Base-by-base conservation (phyloP, 2,113 vertebrate species). In the Pluvialis apricaria region DNA sequence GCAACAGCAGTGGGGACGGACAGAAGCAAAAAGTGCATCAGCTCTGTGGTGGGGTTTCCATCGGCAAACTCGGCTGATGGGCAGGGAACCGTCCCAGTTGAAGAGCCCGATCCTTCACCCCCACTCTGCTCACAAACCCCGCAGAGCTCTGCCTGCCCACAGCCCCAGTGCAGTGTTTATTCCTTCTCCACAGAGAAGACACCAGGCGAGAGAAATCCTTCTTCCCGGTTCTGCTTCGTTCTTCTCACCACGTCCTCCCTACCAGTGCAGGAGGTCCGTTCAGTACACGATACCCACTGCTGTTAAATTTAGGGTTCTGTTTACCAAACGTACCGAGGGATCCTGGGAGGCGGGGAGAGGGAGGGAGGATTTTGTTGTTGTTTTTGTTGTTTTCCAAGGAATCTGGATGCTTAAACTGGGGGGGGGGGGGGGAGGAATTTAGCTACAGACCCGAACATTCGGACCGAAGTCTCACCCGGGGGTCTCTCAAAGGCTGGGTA, bases 291-390 rank as follows among this genome's bases (percentile, higher is more conserved):
- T 9, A 42, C 16, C 14, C 5, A 5, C 40, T 36, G 20, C 38
- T 55, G 21, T 58, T 65, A 49, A 34, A 72, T 64, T 47, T 40
- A n/a, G 10, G 31, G 49, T 52, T 70, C 0, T 38, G 19, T 57
- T 83, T 81, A 69, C 29, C 44, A 38, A 9, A 19, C 14, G 32
- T 51, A 45, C 15, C 2, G 14, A 16, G 16, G 24, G 45, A 14
- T 34, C n/a, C n/a, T n/a, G 49, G 40, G 28, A 65, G 81, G 29
- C 0, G 0, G 9, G 12, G 17, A 25, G 24, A 25, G 20, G 29
- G 62, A 54, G 26, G 38, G 52, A 61, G 24, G 34, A n/a, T n/a
- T n/a, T 16, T 20, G 29, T 3, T 32, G 34, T 31, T 47, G 21
- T 14, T 55, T 22, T 5, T n/a, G 2, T 9, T 78, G 24, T 10